Evolutionary conservation across 1,140 invertebrate genomes (phyloP).

Genomic region (Cherax quadricarinatus): DNA sequence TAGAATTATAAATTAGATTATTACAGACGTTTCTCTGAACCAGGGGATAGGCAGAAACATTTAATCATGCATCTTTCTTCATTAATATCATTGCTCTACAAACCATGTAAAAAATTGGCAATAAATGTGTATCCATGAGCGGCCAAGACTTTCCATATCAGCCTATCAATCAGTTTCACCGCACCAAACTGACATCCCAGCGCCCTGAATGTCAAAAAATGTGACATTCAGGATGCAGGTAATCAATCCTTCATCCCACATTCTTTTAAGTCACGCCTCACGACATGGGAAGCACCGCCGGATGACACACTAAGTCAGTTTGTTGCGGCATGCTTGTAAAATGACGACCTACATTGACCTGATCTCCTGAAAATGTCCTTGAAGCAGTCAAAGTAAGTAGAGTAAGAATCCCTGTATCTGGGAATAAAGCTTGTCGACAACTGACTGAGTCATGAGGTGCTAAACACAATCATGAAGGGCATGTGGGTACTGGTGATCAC

Average conservation of each 20-base stretch:
- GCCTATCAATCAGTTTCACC: conserved; percentile 67
- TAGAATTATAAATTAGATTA: conserved; percentile 33
- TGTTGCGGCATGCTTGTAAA: conserved; percentile 63
- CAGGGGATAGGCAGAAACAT: conserved; percentile 69
- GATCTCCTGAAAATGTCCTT: conserved; percentile 47
- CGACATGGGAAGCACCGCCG: conserved; percentile 61
- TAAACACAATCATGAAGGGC: conserved; percentile 54
- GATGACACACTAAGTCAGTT: conserved; percentile 67
- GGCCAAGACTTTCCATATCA: conserved; percentile 69
- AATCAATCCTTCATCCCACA: conserved; percentile 62
- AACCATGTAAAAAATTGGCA: conserved; percentile 70
- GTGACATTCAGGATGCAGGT: conserved; percentile 65
- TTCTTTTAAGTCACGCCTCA: conserved; percentile 62
- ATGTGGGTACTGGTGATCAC: conserved; percentile 56
- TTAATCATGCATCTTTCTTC: conserved; percentile 66
- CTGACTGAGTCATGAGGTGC: conserved; percentile 62
- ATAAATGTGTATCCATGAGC: conserved; percentile 69
- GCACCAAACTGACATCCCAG: conserved; percentile 71
- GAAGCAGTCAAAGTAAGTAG: conserved; percentile 58
- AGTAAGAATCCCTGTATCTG: conserved; percentile 51
- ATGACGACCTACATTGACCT: conserved; percentile 57
- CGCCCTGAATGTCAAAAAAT: conserved; percentile 60
- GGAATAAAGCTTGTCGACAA: conserved; percentile 59
- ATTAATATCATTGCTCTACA: conserved; percentile 70
- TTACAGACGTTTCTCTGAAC: conserved; percentile 56